These are phyloP conservation scores for Zhengitettix transpicula DNA, from an alignment of 2,888 invertebrate species.

Conservation along the genomic window DNA sequence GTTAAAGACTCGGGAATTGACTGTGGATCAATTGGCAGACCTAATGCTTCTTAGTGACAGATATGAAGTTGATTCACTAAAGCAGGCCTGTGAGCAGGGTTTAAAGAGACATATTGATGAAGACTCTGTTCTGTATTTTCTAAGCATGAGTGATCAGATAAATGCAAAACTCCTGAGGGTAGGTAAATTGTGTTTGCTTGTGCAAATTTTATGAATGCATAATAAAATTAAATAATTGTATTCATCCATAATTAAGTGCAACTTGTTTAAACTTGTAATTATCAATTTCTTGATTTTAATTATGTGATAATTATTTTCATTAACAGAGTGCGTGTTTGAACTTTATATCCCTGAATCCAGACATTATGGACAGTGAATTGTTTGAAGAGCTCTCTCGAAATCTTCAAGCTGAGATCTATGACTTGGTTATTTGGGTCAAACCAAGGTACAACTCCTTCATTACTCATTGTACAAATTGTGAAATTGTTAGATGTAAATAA, in stretches of 20 bases:
- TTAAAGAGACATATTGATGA: constrained; percentile 41
- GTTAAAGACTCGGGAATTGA: constrained; percentile 31
- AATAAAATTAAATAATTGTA: too few relatives aligned
- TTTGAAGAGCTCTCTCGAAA: constrained; percentile 38
- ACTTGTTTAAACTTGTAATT: background rate
- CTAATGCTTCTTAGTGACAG: constrained; percentile 45
- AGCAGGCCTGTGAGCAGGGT: constrained; percentile 43
- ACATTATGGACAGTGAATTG: constrained; percentile 33
- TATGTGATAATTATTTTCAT: background rate
- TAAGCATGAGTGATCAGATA: constrained; percentile 49
- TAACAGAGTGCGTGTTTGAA: constrained; percentile 33
- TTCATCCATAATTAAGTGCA: background rate
- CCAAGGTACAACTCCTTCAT: constrained; percentile 17
- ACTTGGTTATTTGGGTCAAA: constrained; percentile 27
- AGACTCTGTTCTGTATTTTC: constrained; percentile 43
- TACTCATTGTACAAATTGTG: background rate
- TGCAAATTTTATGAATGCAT: background rate
- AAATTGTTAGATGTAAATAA: background rate
- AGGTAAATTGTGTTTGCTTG: constrained; percentile 12
- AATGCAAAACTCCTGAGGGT: constrained; percentile 39
- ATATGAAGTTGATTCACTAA: constrained; percentile 42
- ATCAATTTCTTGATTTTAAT: background rate
- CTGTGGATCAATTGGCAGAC: constrained; percentile 40
- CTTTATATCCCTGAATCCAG: constrained; percentile 34
- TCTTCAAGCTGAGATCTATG: constrained; percentile 38